Base-by-base conservation (phyloP, 2,888 invertebrate genomes). In the Apotomis turbidana region DNA sequence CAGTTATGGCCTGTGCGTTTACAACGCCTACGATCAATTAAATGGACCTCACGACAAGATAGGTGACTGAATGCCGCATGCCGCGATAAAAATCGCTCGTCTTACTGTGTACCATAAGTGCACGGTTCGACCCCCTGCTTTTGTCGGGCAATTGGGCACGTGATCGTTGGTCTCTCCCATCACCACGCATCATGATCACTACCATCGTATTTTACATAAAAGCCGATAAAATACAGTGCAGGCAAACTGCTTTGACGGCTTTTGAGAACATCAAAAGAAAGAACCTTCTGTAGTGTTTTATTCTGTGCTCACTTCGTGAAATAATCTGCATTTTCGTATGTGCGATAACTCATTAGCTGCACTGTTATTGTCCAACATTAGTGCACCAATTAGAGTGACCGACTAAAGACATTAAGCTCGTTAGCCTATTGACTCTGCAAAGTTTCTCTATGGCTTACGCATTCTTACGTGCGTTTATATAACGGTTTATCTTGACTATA, bases 1-100 rank as follows among this genome's bases (percentile, higher is more conserved):
- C 79, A 75, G 75, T 60, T 67, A 80, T 70, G 71, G 78, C 68
- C 82, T 81, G 81, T 75, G 71, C 78, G 77, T 84, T 86, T 84
- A 77, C 75, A 74, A 82, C 87, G 85, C 87, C 88, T 83, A 88
- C 88, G 68, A 73, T 76, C 78, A 83, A 85, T 88, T 85, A 84
- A 73, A 77, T 74, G 78, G 74, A 79, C 75, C 78, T 76, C 76
- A 71, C 55, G 59, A 73, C 46, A 6, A 6, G 5, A 41, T 27
- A 15, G 27, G 27, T 27, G 27, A 27, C 27, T 27, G 2, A 27
- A 27, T 27, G 27, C 27, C 2, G 27, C 27, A 27, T 27, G 27
- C 27, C 27, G 27, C 27, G 27, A 27, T 27, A 27, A 27, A 27
- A 27, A 27, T 27, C 27, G 27, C 27, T 27, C 27, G 27, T 27